phyloP scores from a whole-genome alignment of 2,888 invertebrate species.

The Cheilosia vulpina region DNA sequence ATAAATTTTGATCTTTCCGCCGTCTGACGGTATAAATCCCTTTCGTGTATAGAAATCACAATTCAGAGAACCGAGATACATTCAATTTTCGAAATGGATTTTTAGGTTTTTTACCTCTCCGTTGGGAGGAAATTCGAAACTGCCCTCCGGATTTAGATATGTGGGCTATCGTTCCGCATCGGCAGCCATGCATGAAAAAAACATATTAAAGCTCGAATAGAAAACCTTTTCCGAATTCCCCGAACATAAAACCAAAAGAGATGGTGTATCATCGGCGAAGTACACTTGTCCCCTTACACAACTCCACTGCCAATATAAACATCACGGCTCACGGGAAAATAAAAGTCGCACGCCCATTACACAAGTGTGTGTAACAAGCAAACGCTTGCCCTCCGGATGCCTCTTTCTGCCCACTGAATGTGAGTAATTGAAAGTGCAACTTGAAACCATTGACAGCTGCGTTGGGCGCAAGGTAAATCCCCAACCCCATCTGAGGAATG shows the following conservation, averaged over 20 bases:
- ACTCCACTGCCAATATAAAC: conserved; percentile 24
- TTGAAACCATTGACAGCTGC: conserved; percentile 33
- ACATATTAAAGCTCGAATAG: conserved; percentile 42
- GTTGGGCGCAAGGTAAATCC: background rate
- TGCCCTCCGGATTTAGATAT: conserved; percentile 39
- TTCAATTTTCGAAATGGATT: no score
- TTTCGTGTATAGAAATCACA: no score
- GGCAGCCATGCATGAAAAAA: conserved; percentile 51
- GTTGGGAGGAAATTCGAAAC: no score
- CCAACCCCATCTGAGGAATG: background rate
- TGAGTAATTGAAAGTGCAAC: conserved; percentile 38
- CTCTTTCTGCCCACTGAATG: conserved; percentile 21
- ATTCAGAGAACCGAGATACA: no score
- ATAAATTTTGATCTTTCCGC: no score
- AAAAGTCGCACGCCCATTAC: background rate
- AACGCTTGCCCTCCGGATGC: background rate
- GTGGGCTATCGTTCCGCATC: conserved; percentile 32
- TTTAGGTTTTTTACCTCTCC: no score
- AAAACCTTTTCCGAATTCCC: conserved; percentile 54
- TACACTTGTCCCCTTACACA: no score
- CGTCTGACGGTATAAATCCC: background rate
- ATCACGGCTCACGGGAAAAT: conserved; percentile 4
- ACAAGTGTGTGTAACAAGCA: background rate
- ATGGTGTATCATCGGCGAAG: conserved; percentile 9
- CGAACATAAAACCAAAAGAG: conserved; percentile 43